These are phyloP conservation scores for Megaceryle alcyon DNA, from an alignment of 2,797 vertebrate species.

Conservation along the genomic window DNA sequence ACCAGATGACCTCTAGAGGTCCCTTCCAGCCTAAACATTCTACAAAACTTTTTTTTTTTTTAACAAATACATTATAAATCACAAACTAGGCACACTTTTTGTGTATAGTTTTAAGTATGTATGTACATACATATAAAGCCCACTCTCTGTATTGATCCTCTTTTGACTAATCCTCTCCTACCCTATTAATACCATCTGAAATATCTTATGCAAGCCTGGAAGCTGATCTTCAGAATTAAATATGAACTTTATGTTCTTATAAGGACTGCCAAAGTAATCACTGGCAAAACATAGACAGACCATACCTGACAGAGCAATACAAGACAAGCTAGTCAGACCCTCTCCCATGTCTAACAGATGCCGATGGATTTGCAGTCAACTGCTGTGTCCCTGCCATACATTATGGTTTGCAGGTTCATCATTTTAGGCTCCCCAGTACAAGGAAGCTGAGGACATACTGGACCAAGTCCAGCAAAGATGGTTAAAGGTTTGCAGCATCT, in stretches of 20 bases:
- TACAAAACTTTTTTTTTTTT: neutral
- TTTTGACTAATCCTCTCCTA: neutral
- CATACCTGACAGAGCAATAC: neutral
- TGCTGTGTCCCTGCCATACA: neutral
- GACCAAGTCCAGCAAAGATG: neutral
- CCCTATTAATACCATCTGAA: neutral
- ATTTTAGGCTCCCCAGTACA: neutral
- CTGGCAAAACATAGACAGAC: neutral
- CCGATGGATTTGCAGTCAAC: neutral
- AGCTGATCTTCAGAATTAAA: neutral
- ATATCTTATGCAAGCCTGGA: neutral
- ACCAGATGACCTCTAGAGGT: too few relatives aligned
- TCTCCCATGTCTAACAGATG: neutral
- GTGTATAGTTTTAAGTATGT: too few relatives aligned
- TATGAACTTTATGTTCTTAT: neutral
- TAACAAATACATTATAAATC: neutral
- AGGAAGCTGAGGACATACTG: neutral
- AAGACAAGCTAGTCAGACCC: neutral
- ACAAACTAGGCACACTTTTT: neutral
- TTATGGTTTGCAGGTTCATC: neutral
- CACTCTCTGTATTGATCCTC: neutral
- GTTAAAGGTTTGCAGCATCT: neutral
- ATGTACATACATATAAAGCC: neutral
- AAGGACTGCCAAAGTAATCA: neutral
- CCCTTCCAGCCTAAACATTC: too few relatives aligned